phyloP scores from a whole-genome alignment of 2,888 invertebrate genomes.

The Synergus itoensis region DNA sequence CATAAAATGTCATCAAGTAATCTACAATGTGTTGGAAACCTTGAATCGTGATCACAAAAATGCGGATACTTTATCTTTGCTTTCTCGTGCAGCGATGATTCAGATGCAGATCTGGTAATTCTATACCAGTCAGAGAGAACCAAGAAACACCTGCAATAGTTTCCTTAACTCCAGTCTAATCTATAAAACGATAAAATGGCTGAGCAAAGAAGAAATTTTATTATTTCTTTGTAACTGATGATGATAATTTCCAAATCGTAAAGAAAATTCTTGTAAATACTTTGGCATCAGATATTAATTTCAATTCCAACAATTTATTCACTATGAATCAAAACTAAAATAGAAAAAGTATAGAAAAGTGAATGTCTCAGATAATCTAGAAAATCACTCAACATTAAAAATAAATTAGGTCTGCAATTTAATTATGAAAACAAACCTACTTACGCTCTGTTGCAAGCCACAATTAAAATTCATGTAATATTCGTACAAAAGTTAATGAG shows the following conservation, averaged over 20 bases:
- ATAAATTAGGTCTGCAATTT: background rate
- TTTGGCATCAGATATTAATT: background rate
- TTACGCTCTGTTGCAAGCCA: background rate
- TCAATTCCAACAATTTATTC: background rate
- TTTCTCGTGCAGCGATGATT: conserved; percentile 1
- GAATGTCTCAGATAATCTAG: background rate
- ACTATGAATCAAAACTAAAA: background rate
- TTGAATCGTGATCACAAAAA: conserved; percentile 30
- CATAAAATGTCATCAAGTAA: background rate
- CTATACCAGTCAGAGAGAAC: conserved; percentile 5
- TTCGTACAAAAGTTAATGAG: background rate
- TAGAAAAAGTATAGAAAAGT: background rate
- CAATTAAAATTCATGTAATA: conserved; percentile 12
- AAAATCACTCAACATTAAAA: conserved; percentile 14
- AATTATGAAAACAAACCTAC: conserved; percentile 10
- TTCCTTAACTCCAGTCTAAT: conserved; percentile 12
- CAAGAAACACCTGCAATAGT: background rate
- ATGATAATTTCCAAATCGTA: background rate
- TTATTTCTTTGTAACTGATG: background rate
- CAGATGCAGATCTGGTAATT: conserved; percentile 19
- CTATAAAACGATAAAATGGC: conserved; percentile 12
- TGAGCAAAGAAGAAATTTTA: background rate
- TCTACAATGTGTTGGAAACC: conserved; percentile 1
- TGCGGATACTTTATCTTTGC: conserved; percentile 13
- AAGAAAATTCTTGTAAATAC: background rate